Evolutionary conservation across 2,113 vertebrate genomes (phyloP).

Genomic region (Sakesphorus luctuosus): DNA sequence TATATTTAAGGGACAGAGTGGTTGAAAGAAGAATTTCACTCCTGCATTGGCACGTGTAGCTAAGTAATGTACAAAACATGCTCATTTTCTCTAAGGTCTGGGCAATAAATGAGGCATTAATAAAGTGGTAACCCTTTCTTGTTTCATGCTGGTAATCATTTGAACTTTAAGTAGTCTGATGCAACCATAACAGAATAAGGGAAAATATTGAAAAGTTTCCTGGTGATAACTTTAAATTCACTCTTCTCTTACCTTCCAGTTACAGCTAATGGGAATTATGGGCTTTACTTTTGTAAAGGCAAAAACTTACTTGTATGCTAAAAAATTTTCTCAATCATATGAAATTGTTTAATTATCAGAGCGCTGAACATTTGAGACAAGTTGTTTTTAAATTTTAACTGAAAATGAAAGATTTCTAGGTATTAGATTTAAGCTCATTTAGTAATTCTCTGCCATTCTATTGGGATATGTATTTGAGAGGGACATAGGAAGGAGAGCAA

Average conservation of each 20-base stretch:
- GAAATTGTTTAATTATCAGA: background rate
- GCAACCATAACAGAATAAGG: constrained; percentile 18
- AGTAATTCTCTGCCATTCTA: background rate
- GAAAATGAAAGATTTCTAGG: background rate
- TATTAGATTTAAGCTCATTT: background rate
- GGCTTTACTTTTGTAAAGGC: background rate
- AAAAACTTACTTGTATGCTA: background rate
- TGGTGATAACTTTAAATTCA: constrained; percentile 39
- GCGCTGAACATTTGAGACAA: background rate
- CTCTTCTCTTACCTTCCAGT: constrained; percentile 6
- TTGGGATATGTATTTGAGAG: background rate
- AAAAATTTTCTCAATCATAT: background rate
- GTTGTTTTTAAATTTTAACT: background rate
- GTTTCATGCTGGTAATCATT: constrained; percentile 56
- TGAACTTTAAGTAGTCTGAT: constrained; percentile 55
- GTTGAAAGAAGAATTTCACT: constrained; percentile 14
- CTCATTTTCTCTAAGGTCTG: constrained; percentile 65
- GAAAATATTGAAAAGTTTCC: background rate
- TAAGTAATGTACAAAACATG: constrained; percentile 57
- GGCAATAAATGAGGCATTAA: constrained; percentile 62
- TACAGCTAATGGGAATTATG: constrained; percentile 26
- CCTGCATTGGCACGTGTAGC: background rate
- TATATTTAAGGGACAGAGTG: constrained; percentile 11
- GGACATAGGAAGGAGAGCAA: background rate
- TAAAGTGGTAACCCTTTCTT: constrained; percentile 49